These are phyloP conservation scores for Canis aureus DNA, from an alignment of 2,113 vertebrate species.

Conservation along the genomic window DNA sequence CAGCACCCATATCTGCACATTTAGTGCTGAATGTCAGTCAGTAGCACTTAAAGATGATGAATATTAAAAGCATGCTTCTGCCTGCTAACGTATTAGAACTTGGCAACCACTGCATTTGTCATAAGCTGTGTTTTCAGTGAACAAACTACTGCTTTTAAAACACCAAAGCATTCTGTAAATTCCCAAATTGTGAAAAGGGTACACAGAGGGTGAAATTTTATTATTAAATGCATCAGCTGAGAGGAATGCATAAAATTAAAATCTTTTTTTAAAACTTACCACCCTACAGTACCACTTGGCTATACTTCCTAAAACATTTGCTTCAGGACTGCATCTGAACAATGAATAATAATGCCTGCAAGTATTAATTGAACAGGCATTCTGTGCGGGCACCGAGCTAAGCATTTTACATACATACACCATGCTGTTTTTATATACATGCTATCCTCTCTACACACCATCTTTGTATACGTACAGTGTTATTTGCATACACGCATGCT, in stretches of 20 bases:
- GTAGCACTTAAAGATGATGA: slow-evolving; percentile 84
- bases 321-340: not conserved
- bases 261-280: slow-evolving; percentile 35
- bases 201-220: not conserved
- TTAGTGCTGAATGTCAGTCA: slow-evolving; percentile 76
- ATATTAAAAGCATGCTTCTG: slow-evolving; percentile 85
- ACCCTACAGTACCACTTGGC: not conserved
- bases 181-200: slow-evolving; percentile 49
- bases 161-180: slow-evolving; percentile 58
- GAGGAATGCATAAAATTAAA: not conserved
- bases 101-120: slow-evolving; percentile 79
- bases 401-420: not conserved
- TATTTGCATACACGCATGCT: not conserved
- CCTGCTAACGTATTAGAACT: slow-evolving; percentile 79
- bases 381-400: not conserved
- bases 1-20: slow-evolving; percentile 83
- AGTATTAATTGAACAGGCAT: not conserved
- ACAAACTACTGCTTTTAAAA: slow-evolving; percentile 78
- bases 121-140: slow-evolving; percentile 75
- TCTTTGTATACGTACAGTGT: not conserved
- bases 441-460: not conserved
- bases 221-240: not conserved
- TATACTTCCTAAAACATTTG: not conserved
- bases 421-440: not conserved
- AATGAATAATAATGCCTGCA: not conserved